A percentile compares a stretch with the other conserved stretches of the same genome.
phyloP scores from a whole-genome alignment of 2,797 vertebrate species.

The Clarias platycephalus region DNA sequence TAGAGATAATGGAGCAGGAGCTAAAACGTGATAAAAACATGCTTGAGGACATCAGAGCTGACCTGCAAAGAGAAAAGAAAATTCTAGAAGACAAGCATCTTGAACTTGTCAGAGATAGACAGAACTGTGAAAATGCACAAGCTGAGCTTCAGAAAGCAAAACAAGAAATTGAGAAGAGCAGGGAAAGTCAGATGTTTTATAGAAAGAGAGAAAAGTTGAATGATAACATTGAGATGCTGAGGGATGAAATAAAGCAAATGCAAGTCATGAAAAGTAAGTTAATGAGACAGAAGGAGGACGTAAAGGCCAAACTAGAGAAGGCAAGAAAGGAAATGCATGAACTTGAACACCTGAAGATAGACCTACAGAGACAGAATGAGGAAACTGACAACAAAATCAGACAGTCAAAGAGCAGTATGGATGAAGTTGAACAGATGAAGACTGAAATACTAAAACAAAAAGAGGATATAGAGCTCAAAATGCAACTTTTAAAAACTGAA shows the following conservation, averaged over 20 bases:
- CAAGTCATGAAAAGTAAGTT: slow-evolving; percentile 48
- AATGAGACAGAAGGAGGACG: slow-evolving; percentile 56
- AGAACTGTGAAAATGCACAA: slow-evolving; percentile 48
- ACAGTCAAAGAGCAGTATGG: slow-evolving; percentile 53
- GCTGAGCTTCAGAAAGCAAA: slow-evolving; percentile 43
- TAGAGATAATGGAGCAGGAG: slow-evolving; percentile 60
- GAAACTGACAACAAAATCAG: slow-evolving; percentile 44
- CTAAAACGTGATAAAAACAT: slow-evolving; percentile 55
- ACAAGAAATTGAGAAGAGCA: slow-evolving; percentile 46
- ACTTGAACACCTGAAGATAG: slow-evolving; percentile 53
- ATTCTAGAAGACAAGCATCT: slow-evolving; percentile 45
- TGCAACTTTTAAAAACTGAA: slow-evolving; percentile 54
- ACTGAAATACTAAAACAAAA: slow-evolving; percentile 57
- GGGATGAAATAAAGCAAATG: slow-evolving; percentile 38
- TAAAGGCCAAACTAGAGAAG: slow-evolving; percentile 49
- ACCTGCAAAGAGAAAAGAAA: slow-evolving; percentile 59
- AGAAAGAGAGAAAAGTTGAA: slow-evolving; percentile 49
- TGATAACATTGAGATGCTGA: slow-evolving; percentile 47
- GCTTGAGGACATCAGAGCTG: slow-evolving; percentile 56
- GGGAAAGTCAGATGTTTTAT: slow-evolving; percentile 38
- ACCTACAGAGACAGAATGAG: slow-evolving; percentile 54
- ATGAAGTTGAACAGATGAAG: slow-evolving; percentile 56
- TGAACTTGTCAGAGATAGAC: slow-evolving; percentile 56
- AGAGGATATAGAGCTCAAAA: slow-evolving; percentile 57
- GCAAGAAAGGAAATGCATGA: slow-evolving; percentile 46